Evolutionary conservation across 1,140 invertebrate genomes (phyloP).

Genomic region (Pseudomyrmex cubaensis): DNA sequence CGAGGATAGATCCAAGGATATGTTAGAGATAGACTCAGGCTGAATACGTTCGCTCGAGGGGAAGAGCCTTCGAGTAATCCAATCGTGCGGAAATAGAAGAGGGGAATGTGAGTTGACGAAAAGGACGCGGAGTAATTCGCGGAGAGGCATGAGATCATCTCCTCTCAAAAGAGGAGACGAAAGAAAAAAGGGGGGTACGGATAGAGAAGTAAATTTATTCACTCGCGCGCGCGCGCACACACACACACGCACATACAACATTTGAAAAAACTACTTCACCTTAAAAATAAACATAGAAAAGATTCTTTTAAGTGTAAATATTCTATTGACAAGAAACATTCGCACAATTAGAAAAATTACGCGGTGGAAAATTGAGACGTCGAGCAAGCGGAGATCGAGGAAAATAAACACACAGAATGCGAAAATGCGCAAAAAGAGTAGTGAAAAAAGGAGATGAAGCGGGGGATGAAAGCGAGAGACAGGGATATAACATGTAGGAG

Average conservation of each 20-base stretch:
- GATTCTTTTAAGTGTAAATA: too few species aligned
- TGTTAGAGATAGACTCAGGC: not conserved
- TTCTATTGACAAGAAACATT: too few species aligned
- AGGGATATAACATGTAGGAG: conserved; percentile 53
- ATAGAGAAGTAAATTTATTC: not conserved
- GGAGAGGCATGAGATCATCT: not conserved
- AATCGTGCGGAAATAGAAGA: conserved; percentile 21
- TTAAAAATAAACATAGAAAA: too few species aligned
- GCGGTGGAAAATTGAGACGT: conserved; percentile 6
- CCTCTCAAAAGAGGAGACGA: too few species aligned
- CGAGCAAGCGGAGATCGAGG: not conserved
- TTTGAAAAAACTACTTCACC: too few species aligned
- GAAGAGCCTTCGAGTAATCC: not conserved
- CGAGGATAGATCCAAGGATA: not conserved
- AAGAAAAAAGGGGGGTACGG: not conserved
- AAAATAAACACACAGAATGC: conserved; percentile 22
- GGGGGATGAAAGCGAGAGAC: conserved; percentile 55
- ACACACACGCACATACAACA: too few species aligned
- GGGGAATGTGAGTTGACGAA: conserved; percentile 18
- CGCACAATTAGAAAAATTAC: not conserved
- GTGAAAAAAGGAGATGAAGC: not conserved
- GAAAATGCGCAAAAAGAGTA: not conserved
- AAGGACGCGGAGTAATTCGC: not conserved
- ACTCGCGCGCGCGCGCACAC: too few species aligned
- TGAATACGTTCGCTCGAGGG: conserved; percentile 5